These are phyloP conservation scores for Rattus norvegicus DNA, from an alignment of 2,113 vertebrate genomes.

Conservation along the genomic window GRCr8 NC_086031.1:102184001-102184500, in stretches of 20 bases:
- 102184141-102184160: conserved; percentile 29
- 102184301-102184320: conserved; percentile 90
- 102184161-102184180: conserved; percentile 82
- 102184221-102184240: conserved; percentile 88
- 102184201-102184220: conserved; percentile 86
- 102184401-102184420: conserved; percentile 89
- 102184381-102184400: conserved; percentile 89
- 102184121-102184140: conserved; percentile 80
- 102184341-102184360: conserved; percentile 93
- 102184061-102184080: conserved; percentile 20
- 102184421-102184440: conserved; percentile 91
- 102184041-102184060: conserved; percentile 36
- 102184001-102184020: neutral
- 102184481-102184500: conserved; percentile 92
- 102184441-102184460: conserved; percentile 85
- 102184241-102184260: conserved; percentile 88
- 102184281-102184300: conserved; percentile 92
- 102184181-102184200: conserved; percentile 86
- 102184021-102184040: neutral
- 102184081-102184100: conserved; percentile 74
- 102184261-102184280: conserved; percentile 90
- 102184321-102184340: conserved; percentile 91
- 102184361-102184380: conserved; percentile 94
- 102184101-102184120: conserved; percentile 75
- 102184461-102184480: conserved; percentile 90